Conservation (phyloP, 2,113 vertebrate species). For the Syrmaticus mikado region DNA sequence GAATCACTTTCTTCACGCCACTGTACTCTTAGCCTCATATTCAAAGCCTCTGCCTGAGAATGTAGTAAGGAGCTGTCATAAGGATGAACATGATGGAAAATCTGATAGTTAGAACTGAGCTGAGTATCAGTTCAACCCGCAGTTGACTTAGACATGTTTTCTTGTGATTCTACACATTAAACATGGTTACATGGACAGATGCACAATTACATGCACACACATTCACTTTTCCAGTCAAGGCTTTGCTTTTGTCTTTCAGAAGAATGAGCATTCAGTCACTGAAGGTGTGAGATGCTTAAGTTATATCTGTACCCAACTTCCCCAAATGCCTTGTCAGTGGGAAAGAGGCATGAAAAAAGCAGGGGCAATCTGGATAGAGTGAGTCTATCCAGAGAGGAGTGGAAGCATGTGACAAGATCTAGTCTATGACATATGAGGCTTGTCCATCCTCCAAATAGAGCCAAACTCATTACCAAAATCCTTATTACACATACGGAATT, state of each 20-base stretch:
- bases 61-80: constrained; percentile 35
- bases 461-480: neutral
- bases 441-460: neutral
- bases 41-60: constrained; percentile 53
- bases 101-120: constrained; percentile 7
- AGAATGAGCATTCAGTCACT: neutral
- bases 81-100: constrained; percentile 54
- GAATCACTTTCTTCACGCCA: constrained; percentile 73
- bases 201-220: neutral
- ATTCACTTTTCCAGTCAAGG: neutral
- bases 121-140: neutral
- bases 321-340: neutral
- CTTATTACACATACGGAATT: neutral
- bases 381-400: neutral
- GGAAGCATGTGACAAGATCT: neutral
- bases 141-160: neutral
- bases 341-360: neutral
- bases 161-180: neutral
- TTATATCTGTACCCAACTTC: neutral
- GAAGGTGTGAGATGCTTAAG: neutral
- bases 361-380: no score
- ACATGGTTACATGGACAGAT: neutral
- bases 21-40: constrained; percentile 61
- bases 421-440: neutral
- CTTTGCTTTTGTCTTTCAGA: neutral